These are phyloP conservation scores for Charadrius vociferus DNA, from an alignment of 2,113 vertebrate species.

Conservation along the genomic window DNA sequence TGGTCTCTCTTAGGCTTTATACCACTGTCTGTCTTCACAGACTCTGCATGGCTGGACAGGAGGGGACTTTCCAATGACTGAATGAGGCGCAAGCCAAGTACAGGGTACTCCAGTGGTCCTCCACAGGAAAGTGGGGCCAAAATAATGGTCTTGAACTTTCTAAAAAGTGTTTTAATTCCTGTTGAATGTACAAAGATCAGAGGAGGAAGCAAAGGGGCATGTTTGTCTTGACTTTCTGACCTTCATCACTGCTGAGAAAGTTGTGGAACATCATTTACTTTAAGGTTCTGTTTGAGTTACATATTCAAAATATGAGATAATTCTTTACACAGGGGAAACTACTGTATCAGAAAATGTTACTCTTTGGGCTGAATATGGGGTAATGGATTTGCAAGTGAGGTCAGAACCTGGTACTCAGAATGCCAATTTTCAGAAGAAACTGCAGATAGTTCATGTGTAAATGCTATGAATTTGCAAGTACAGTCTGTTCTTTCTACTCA, in stretches of 20 bases:
- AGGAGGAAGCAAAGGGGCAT: neutral
- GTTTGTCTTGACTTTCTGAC: neutral
- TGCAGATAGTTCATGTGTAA: neutral
- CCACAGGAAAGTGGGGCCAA: neutral
- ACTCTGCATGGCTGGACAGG: neutral
- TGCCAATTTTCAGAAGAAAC: neutral
- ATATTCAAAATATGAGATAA: neutral
- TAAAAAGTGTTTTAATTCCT: neutral
- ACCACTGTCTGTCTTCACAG: neutral
- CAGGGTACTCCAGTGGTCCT: neutral
- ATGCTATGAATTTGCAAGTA: constrained; percentile 26
- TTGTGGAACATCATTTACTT: neutral
- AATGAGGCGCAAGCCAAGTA: neutral
- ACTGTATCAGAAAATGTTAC: neutral
- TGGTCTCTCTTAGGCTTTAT: neutral
- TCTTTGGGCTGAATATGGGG: neutral
- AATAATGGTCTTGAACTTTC: neutral
- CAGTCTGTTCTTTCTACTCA: constrained; percentile 48
- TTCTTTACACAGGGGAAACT: neutral
- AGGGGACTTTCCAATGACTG: neutral
- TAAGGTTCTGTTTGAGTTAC: neutral
- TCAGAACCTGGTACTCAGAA: neutral
- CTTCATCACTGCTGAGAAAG: neutral
- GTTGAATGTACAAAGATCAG: neutral
- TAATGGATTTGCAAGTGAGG: neutral